Percentiles rank a stretch among this genome's conserved stretches.
phyloP scores from a whole-genome alignment of 2,888 invertebrate species.

The Habroteleia sp. region DNA sequence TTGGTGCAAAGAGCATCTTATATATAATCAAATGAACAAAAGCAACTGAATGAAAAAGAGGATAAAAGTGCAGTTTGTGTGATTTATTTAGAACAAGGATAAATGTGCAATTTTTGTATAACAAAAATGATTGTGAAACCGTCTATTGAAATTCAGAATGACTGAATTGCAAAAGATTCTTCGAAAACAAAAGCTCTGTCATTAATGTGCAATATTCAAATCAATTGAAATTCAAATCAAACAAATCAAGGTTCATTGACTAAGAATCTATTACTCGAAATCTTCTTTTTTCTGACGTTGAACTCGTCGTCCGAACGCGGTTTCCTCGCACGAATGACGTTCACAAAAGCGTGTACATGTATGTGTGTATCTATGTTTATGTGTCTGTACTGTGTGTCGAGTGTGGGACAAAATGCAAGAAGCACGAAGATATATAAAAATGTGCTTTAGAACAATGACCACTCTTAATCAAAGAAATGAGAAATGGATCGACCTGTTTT shows the following conservation, averaged over 20 bases:
- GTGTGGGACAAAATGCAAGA: conserved; percentile 64
- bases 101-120: conserved; percentile 28
- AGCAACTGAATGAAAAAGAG: conserved; percentile 42
- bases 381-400: conserved; percentile 41
- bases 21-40: conserved; percentile 27
- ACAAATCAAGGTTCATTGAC: no score
- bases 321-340: conserved; percentile 32
- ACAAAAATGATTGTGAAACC: conserved; percentile 5
- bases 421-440: conserved; percentile 57
- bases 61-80: conserved; percentile 53
- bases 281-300: no score
- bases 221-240: conserved; percentile 14
- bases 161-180: conserved; percentile 3
- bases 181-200: neutral
- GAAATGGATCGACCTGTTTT: conserved; percentile 80
- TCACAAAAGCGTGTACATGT: conserved; percentile 64
- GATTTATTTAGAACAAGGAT: conserved; percentile 24
- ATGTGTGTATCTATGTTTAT: conserved; percentile 8
- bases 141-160: conserved; percentile 6
- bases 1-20: conserved; percentile 35
- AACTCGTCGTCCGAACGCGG: conserved; percentile 17
- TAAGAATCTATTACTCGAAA: conserved; percentile 9
- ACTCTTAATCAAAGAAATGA: conserved; percentile 74
- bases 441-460: conserved; percentile 67
- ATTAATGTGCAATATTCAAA: conserved; percentile 26